Base-by-base conservation (phyloP, 2,888 invertebrate genomes). In the Pimpla rufipes region DNA sequence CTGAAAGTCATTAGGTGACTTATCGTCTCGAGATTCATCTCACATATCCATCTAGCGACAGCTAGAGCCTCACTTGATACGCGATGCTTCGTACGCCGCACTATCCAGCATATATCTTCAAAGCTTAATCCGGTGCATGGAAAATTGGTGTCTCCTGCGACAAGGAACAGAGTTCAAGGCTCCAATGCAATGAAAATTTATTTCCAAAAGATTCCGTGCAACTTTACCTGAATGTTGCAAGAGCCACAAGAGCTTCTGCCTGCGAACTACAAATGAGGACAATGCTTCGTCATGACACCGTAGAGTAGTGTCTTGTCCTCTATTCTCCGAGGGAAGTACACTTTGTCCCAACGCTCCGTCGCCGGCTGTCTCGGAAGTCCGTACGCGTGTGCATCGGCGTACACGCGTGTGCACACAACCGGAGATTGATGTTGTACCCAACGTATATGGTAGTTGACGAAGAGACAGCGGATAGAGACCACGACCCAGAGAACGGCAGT, bases 401-500 rank as follows among this genome's bases (percentile, higher is more conserved):
- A 47, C 23, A 45, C n/a, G n/a, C n/a, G n/a, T n/a, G n/a, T 37
- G 21, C 37, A 29, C 29, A 11, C 1, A 11, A 0, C 62, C 7
- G 50, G 47, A 62, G 47, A 50, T 62, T 21, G 47, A 45, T 45
- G 21, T 45, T 64, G 64, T 16, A 37, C 45, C 6, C 18, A 64
- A 40, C 29, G 55, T 57, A 35, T 55, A 29, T 29, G 29, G 29
- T 29, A 55, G 23, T 35, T 16, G 35, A 64, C 35, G 10, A 23
- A 57, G 45, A 55, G 45, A 64, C 55, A 68, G 18, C 35, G 35
- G 42, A 64, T 42, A 62, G 40, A 68, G 59, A 40, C 21, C 16
- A 45, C 68, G 64, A 70, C 66, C 47, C 47, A 35, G 23, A 64
- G 78, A 79, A 40, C 42, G 18, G 64, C 62, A 40, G 62, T 40